Evolutionary conservation across 2,888 invertebrate species (phyloP).

Genomic region (Troilus luridus): DNA sequence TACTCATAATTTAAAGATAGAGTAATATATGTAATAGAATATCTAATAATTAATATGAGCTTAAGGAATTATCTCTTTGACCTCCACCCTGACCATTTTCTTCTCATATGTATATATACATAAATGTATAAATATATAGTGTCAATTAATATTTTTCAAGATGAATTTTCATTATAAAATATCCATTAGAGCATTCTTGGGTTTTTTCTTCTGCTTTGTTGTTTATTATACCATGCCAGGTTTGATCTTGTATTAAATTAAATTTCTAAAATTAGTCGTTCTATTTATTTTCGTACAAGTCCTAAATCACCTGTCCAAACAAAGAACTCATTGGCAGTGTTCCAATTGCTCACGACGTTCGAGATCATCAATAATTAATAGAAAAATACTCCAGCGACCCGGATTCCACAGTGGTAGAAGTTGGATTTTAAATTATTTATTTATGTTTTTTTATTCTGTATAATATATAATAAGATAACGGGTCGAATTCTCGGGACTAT

Average conservation of each 20-base stretch:
- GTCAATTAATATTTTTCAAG: too few relatives aligned
- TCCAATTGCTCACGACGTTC: background rate
- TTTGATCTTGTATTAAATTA: slow-evolving; percentile 30
- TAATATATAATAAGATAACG: too few relatives aligned
- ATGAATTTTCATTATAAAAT: too few relatives aligned
- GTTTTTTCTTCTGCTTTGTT: background rate
- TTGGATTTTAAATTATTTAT: background rate
- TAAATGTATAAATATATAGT: too few relatives aligned
- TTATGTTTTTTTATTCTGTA: background rate
- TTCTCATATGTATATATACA: too few relatives aligned
- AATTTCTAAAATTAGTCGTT: background rate
- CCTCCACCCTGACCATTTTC: too few relatives aligned
- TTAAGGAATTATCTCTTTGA: too few relatives aligned
- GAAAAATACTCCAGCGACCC: background rate
- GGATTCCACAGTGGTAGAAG: background rate
- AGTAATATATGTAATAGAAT: too few relatives aligned
- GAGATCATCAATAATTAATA: background rate
- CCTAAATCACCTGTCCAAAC: background rate
- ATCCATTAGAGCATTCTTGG: too few relatives aligned
- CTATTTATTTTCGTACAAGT: background rate
- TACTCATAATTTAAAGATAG: too few relatives aligned
- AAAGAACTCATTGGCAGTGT: background rate
- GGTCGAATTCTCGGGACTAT: too few relatives aligned
- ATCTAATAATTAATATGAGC: too few relatives aligned
- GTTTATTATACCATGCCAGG: background rate